Evolutionary conservation across 2,797 vertebrate genomes (phyloP), one percentile per base, ranked within the genome.

Genomic region (Novumbra hubbsi): DNA sequence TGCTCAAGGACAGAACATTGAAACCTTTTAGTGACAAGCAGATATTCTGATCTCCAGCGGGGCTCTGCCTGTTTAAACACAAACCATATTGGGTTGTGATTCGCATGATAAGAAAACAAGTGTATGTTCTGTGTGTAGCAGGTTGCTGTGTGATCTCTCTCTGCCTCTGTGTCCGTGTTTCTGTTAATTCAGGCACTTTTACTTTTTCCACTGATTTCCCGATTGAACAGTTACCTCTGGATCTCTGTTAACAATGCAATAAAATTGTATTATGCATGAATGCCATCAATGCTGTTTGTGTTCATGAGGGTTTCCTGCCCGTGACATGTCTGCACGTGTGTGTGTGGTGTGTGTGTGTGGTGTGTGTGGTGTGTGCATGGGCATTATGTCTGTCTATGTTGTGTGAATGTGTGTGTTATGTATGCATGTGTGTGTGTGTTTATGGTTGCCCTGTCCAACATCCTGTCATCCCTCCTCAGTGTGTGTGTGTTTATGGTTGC

Each of bases 371-470:
- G n/a, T 48, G 3, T 68, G 52, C 52, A 49, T 70, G 19, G 50
- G 41, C 41, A 45, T 45, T 11, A 45, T 48, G 38, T 17, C 41
- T 65, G n/a, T 60, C 9, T 70, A 30, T 32, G 28, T 9, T 24
- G 11, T 17, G 19, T 21, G 32, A 4, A 21, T 28, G 38, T 28
- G 34, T n/a, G 32, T 74, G 38, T 75, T 49, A 5, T 21, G 19
- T n/a, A 19, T 52, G 3, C 4, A 0, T 52, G 50, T 52, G 50
- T 52, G 50, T 71, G 11, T 5, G 24, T 78, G 69, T 60, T n/a
- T 21, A 14, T 76, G 30, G 14, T 55, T 76, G 66, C 74, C 14
- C 63, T 81, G 64, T 84, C 79, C 78, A 80, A 85, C 79, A 7
- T 38, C 34, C 34, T 38, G 34, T 5, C 34, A 11, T 45, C 41